phyloP scores from a whole-genome alignment of 2,888 invertebrate species.

The Nomada fabriciana region DNA sequence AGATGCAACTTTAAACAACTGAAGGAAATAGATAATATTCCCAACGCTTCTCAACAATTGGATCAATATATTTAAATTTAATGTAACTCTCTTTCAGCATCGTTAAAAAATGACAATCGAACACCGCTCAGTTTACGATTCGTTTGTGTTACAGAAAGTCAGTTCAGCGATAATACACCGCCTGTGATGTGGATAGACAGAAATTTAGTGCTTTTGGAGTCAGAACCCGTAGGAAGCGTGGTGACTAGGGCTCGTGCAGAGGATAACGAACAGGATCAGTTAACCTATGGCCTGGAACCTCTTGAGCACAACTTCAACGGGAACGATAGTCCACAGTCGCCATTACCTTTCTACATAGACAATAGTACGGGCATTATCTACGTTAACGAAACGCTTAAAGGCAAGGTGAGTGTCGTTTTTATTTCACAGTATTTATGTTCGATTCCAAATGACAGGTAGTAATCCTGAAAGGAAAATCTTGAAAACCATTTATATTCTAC shows the following conservation, averaged over 20 bases:
- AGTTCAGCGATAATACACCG: constrained; percentile 87
- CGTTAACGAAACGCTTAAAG: constrained; percentile 91
- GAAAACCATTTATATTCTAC: neutral
- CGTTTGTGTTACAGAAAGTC: constrained; percentile 79
- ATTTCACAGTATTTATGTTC: neutral
- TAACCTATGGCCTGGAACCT: constrained; percentile 90
- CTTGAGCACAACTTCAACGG: constrained; percentile 81
- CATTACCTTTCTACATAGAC: constrained; percentile 92
- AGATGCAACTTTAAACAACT: too few species aligned
- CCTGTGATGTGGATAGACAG: constrained; percentile 89
- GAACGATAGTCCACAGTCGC: constrained; percentile 78
- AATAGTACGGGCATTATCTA: constrained; percentile 90
- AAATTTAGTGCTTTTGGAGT: constrained; percentile 91
- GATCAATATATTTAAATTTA: neutral
- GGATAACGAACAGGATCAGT: constrained; percentile 87
- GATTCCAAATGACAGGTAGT: neutral
- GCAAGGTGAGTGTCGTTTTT: constrained; percentile 87
- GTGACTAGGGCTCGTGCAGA: constrained; percentile 90
- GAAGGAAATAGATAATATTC: too few species aligned
- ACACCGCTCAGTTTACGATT: neutral
- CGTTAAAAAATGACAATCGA: neutral
- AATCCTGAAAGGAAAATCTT: neutral
- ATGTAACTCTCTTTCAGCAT: neutral
- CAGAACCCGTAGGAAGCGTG: constrained; percentile 89
- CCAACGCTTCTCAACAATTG: neutral